Base-by-base conservation (phyloP, 1,140 invertebrate genomes). In the Ceratosolen solmsi region DNA sequence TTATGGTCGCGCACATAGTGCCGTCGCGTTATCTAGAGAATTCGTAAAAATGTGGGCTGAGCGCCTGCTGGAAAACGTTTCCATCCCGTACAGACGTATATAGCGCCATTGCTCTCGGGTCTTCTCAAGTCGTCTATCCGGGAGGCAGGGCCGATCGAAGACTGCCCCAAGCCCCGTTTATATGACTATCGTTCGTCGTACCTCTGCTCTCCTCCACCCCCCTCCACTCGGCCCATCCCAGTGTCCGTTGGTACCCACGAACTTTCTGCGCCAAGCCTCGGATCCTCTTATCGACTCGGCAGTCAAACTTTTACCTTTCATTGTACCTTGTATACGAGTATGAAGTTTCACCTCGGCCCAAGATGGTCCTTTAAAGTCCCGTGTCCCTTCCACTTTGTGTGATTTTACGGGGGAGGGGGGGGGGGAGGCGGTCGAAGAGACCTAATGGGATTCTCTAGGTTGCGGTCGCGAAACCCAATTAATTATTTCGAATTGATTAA, bases 271-370 rank as follows among this genome's bases (percentile, higher is more conserved):
- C n/a, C 25, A 46, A 49, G 38, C 54, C 36, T 63, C 33, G 4
- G 54, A 73, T 80, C 68, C 78, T 80, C 78, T 80, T 80, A 80
- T 80, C 78, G 70, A 36, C 25, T 30, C 25, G 13, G 9, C 54
- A 46, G 68, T 73, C 78, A 80, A 79, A 79, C 49, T 60, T 80
- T 72, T 73, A 54, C 73, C 73, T 75, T 60, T 75, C 73, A 63
- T n/a, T 41, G 5, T 9, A 2, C 8, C 76, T 36, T 38, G 25
- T 17, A 25, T 7, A 41, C 20, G 1, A 9, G 33, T 20, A 13
- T n/a, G 30, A 25, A 38, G 77, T 54, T 36, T 20, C 22, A 8
- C 30, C 1, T 0, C 27, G 30, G 5, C 41, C 27, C 22, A 41
- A 20, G 33, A 51, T 68, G 76, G 13, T 33, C 65, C 77, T 79